Percentiles rank a stretch among this genome's conserved stretches.
These are phyloP conservation scores for Cryptoblepharus egeriae DNA, from an alignment of 2,797 vertebrate species.

Conservation along the genomic window DNA sequence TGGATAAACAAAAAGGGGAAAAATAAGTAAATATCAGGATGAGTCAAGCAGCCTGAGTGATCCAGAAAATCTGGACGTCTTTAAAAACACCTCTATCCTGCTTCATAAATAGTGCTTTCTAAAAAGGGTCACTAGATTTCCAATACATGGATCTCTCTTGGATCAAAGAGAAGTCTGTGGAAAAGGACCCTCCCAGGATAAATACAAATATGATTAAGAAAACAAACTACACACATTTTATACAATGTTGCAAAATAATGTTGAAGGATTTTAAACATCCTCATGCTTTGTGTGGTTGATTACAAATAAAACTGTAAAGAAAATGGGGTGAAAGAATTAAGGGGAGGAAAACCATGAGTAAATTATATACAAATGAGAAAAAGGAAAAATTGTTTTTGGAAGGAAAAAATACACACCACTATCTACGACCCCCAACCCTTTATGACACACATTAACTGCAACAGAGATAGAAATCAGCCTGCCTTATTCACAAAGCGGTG, in stretches of 20 bases:
- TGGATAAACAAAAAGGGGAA: constrained; percentile 75
- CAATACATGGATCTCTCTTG: constrained; percentile 37
- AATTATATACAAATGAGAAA: constrained; percentile 62
- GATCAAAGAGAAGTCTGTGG: constrained; percentile 40
- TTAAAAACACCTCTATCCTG: constrained; percentile 36
- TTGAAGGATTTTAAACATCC: constrained; percentile 58
- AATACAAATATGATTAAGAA: constrained; percentile 48
- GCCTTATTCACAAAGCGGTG: too few species aligned
- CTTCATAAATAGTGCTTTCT: constrained; percentile 38
- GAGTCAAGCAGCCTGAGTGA: constrained; percentile 61
- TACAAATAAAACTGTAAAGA: constrained; percentile 45
- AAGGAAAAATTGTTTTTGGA: constrained; percentile 55
- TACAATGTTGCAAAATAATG: constrained; percentile 40
- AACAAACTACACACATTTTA: constrained; percentile 30
- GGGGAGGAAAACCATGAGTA: constrained; percentile 52
- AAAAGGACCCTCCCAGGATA: constrained; percentile 46
- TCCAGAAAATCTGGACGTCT: constrained; percentile 56
- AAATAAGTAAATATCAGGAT: constrained; percentile 73
- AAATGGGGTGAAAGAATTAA: constrained; percentile 49
- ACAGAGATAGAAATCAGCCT: constrained; percentile 45
- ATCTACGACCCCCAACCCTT: too few species aligned
- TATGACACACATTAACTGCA: constrained; percentile 39
- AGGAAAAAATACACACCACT: constrained; percentile 43
- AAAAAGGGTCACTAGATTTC: constrained; percentile 36
- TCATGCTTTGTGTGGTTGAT: constrained; percentile 39